These are phyloP conservation scores for Drosophila formosana DNA, from an alignment of 2,888 invertebrate genomes.

Conservation along the genomic window DNA sequence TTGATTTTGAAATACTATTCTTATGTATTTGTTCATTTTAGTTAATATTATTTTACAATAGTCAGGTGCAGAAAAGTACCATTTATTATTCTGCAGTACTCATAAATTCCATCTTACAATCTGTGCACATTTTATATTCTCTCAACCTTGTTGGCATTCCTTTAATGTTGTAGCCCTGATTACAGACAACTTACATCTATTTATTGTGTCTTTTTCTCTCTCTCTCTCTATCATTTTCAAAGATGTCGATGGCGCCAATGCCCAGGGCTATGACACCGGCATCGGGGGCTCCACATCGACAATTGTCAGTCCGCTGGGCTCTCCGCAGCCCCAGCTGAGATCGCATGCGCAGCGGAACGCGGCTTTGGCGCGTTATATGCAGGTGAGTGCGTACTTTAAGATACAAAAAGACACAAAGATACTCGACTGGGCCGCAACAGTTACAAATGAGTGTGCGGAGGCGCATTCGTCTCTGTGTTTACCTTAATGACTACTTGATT, in stretches of 20 bases:
- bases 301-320: conserved; percentile 86
- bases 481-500: conserved; percentile 76
- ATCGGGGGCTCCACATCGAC: conserved; percentile 85
- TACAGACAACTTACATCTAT: conserved; percentile 15
- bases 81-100: background rate
- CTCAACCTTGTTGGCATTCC: background rate
- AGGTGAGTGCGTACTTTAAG: conserved; percentile 85
- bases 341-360: conserved; percentile 87
- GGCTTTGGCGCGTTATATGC: conserved; percentile 88
- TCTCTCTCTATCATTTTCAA: conserved; percentile 1
- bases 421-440: conserved; percentile 5
- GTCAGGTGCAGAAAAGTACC: too few relatives aligned
- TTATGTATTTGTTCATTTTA: too few relatives aligned
- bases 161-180: conserved; percentile 14
- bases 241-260: conserved; percentile 84
- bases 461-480: conserved; percentile 47
- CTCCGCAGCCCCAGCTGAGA: conserved; percentile 86
- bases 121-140: background rate
- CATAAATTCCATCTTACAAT: background rate
- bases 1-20: too few relatives aligned
- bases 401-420: conserved; percentile 51
- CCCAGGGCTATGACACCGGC: conserved; percentile 85
- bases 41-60: too few relatives aligned
- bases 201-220: background rate
- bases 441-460: conserved; percentile 33